These are phyloP conservation scores for Myotis planiceps DNA, from an alignment of 2,797 vertebrate genomes.

Conservation along the genomic window DNA sequence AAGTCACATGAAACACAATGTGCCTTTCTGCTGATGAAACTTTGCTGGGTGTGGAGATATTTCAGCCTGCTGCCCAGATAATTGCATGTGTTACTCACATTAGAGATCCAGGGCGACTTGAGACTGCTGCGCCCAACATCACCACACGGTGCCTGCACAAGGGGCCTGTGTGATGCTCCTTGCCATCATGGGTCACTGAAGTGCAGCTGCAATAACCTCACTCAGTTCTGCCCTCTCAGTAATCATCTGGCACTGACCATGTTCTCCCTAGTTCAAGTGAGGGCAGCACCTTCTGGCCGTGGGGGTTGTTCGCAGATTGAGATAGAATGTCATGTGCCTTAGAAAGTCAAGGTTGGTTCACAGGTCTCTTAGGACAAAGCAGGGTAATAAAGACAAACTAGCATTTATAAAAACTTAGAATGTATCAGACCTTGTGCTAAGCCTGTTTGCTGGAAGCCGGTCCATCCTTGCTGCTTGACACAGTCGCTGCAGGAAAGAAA, in stretches of 20 bases:
- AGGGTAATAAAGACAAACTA: background rate
- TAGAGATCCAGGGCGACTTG: background rate
- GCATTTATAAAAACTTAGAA: background rate
- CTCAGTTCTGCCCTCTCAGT: background rate
- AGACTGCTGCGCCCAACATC: background rate
- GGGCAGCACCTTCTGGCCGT: background rate
- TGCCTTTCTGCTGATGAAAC: constrained; percentile 61
- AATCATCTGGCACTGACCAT: background rate
- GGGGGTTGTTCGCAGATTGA: background rate
- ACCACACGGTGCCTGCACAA: background rate
- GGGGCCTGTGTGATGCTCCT: background rate
- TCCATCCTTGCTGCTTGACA: no score
- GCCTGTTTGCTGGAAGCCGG: no score
- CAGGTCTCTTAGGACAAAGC: background rate
- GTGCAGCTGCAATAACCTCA: constrained; percentile 49
- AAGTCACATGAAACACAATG: constrained; percentile 61
- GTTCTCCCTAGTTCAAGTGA: background rate
- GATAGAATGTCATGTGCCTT: background rate
- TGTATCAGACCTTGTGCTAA: background rate
- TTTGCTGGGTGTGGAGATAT: constrained; percentile 54
- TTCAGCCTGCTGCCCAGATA: constrained; percentile 60
- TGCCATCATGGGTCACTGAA: constrained; percentile 7
- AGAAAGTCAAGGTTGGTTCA: constrained; percentile 46
- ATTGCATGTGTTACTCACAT: constrained; percentile 69
- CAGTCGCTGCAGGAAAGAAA: no score